Evolutionary conservation across 2,113 vertebrate species (phyloP), one percentile per base, ranked within the genome.

Genomic region (Sclerurus mexicanus): DNA sequence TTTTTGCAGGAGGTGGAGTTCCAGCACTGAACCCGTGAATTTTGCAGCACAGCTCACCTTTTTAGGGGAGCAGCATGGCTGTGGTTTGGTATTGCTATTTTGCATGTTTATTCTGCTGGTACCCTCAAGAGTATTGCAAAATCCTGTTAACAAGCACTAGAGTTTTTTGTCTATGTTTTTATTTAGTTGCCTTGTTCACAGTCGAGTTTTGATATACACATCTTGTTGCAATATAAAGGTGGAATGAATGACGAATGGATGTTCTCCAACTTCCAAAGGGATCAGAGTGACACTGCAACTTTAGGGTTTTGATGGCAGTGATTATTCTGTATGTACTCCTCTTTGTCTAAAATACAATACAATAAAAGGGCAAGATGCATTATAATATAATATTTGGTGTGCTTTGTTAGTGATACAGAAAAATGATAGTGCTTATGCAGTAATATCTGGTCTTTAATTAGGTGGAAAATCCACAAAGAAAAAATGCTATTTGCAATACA

Each of bases 291-390:
- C 68, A 53, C 53, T 92, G 95, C 88, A 92, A 50, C 56, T 94
- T 89, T 60, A 22, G 4, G 7, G 75, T 24, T 55, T 52, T 75
- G 91, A 58, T 2, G 9, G 46, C 42, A 76, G 30, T 53, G 67
- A 49, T 84, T 74, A 44, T 90, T 85, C 80, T 93, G 44, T 75
- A 24, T 79, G 56, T 86, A 75, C 21, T 92, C 39, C 30, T 79
- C 77, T 87, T 91, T 75, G 68, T 92, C 90, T 93, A 7, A 33
- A 75, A 86, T 10, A 11, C 42, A 78, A 77, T 28, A 82, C 73
- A 97, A 96, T 97, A 96, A 97, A 97, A 95, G 80, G 90, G 56
- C 83, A 95, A 96, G 90, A 84, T 85, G 80, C 50, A 90, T 87
- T 88, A 77, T 35, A 67, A 15, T 40, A 9, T 69, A 67, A 14